Conservation (phyloP, 2,888 invertebrate genomes). For the Thymelicus lineola region DNA sequence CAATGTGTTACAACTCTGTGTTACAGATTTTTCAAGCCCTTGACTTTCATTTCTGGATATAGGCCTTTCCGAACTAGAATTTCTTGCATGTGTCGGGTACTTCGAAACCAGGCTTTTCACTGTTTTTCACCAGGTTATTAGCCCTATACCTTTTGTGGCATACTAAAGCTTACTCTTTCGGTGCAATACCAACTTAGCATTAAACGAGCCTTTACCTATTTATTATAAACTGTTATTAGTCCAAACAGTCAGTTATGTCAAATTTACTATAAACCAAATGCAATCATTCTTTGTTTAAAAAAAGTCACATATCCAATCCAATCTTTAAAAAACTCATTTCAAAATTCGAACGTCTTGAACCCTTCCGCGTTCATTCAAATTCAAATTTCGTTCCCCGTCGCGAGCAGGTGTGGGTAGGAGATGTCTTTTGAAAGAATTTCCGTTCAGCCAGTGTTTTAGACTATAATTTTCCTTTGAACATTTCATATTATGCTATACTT, state of each 20-base stretch:
- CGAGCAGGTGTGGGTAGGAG: constrained; percentile 67
- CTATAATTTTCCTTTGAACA: constrained; percentile 48
- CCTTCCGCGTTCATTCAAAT: constrained; percentile 73
- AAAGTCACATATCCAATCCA: constrained; percentile 20
- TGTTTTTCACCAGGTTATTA: no score
- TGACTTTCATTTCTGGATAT: no score
- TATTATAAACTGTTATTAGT: not conserved
- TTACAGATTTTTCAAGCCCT: no score
- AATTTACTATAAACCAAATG: not conserved
- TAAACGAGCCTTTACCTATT: not conserved
- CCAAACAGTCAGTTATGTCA: not conserved
- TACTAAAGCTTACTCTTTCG: no score
- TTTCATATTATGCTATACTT: constrained; percentile 24
- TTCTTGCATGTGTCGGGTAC: no score
- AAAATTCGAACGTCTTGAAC: constrained; percentile 63
- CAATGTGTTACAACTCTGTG: no score
- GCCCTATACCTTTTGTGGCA: no score
- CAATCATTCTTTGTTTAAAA: constrained; percentile 12
- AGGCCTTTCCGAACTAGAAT: no score
- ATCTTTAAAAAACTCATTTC: constrained; percentile 37
- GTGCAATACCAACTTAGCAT: no score
- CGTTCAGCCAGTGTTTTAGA: constrained; percentile 58
- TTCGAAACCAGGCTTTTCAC: no score
- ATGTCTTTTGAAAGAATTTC: constrained; percentile 72
- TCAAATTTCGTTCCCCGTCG: constrained; percentile 69